Evolutionary conservation across 2,888 invertebrate species (phyloP).

Genomic region (Tetramorium bicarinatum): DNA sequence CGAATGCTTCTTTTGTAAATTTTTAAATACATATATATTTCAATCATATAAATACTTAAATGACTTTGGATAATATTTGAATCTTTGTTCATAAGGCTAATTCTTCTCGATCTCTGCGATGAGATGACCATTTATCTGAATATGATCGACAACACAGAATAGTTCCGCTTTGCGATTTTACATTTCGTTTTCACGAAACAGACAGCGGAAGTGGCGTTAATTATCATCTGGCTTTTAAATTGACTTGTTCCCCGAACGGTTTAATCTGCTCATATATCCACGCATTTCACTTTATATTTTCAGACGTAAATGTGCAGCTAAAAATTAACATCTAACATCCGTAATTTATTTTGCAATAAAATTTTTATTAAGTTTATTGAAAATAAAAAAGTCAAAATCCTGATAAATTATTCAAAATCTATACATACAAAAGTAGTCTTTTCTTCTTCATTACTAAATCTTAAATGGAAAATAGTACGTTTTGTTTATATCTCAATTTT

Average conservation of each 20-base stretch:
- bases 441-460: neutral
- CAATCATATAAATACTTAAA: neutral
- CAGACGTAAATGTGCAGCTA: neutral
- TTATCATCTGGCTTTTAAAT: conserved; percentile 30
- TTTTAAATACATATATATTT: neutral
- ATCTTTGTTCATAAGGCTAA: neutral
- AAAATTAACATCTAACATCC: neutral
- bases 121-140: conserved; percentile 30
- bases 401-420: neutral
- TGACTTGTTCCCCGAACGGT: neutral
- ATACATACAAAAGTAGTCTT: neutral
- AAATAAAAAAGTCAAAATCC: neutral
- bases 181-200: conserved; percentile 40
- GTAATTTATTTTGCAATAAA: neutral
- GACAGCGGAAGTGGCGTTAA: conserved; percentile 30
- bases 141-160: conserved; percentile 46
- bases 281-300: neutral
- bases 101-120: neutral
- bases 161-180: conserved; percentile 52
- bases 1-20: neutral
- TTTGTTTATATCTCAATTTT: neutral
- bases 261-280: neutral
- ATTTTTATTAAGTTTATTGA: neutral
- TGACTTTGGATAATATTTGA: neutral
- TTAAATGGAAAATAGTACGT: neutral